Conservation (phyloP, 2,888 invertebrate genomes). For the Phyto melanocephala region DNA sequence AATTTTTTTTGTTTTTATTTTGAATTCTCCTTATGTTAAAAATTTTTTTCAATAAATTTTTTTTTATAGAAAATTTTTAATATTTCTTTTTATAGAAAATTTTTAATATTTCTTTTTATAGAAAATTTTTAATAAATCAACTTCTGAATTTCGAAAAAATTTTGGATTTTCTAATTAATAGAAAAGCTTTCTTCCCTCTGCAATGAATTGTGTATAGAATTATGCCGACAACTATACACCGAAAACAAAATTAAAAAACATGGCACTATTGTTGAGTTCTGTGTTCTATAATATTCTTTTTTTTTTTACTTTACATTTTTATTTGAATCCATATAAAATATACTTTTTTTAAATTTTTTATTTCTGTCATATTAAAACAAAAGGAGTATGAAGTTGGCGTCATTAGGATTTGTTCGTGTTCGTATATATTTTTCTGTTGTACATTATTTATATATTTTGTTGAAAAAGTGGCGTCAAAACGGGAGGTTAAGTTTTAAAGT, state of each 20-base stretch:
- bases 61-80: no score
- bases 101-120: no score
- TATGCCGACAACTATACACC: conserved; percentile 55
- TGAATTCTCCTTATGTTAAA: no score
- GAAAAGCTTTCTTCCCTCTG: neutral
- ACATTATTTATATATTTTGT: neutral
- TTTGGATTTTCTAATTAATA: no score
- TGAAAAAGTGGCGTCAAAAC: conserved; percentile 55
- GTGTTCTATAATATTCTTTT: conserved; percentile 24
- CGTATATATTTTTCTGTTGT: neutral
- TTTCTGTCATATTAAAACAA: conserved; percentile 36
- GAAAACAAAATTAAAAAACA: conserved; percentile 54
- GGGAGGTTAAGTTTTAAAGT: conserved; percentile 40
- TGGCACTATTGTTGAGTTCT: conserved; percentile 54
- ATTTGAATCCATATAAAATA: neutral
- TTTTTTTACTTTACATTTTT: neutral
- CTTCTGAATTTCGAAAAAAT: no score
- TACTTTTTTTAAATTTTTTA: conserved; percentile 14
- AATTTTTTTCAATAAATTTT: no score
- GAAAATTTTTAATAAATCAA: no score
- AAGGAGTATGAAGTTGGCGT: conserved; percentile 61
- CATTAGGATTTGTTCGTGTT: conserved; percentile 56
- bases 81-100: no score
- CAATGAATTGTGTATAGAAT: conserved; percentile 35
- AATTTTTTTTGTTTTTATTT: no score